phyloP scores from a whole-genome alignment of 2,113 vertebrate species.

The Phoenicopterus ruber region DNA sequence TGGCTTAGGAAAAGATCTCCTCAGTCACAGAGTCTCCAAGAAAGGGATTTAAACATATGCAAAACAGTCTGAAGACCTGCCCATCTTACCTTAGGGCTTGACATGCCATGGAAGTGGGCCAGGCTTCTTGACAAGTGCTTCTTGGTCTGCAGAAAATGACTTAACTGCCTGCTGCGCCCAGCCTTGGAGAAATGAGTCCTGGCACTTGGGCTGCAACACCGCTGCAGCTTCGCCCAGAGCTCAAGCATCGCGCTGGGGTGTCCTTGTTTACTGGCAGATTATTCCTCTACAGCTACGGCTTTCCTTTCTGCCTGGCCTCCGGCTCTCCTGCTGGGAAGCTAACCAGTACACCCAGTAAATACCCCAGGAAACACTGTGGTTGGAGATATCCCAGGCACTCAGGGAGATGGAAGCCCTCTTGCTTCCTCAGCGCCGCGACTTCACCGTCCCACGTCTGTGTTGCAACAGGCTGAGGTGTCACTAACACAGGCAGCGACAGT shows the following conservation, averaged over 20 bases:
- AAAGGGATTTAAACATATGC: background rate
- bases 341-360: background rate
- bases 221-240: background rate
- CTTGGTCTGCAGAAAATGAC: background rate
- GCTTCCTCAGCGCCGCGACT: background rate
- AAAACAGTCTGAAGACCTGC: background rate
- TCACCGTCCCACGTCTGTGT: background rate
- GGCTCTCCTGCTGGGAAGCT: background rate
- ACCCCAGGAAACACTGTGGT: background rate
- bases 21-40: background rate
- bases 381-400: background rate
- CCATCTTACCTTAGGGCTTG: background rate
- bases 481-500: background rate
- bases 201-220: background rate
- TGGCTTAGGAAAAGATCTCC: background rate
- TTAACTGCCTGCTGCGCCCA: background rate
- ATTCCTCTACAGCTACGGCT: background rate
- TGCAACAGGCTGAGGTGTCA: background rate
- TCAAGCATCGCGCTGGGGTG: accelerated
- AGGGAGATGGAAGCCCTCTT: background rate
- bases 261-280: background rate
- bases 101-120: background rate
- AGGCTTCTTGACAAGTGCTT: background rate
- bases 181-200: background rate
- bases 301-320: background rate